Evolutionary conservation across 2,888 invertebrate genomes (phyloP), one percentile per base, ranked within the genome.

Genomic region (Arrhopalites spinosus): DNA sequence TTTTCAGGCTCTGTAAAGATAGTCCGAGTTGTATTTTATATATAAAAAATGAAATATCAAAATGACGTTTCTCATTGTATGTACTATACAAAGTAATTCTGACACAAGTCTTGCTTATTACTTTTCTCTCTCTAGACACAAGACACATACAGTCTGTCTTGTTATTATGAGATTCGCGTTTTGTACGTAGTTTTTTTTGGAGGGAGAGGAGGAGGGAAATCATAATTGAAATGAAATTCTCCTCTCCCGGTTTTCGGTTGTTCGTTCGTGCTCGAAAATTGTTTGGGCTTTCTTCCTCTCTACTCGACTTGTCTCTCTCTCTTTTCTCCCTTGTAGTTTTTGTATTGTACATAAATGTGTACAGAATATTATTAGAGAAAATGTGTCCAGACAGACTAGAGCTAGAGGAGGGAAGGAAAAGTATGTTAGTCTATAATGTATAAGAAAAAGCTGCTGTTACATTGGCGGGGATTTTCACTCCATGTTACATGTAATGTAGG

Each of bases 211-310:
- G n/a, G 59, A 47, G 63, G 63, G 25, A 64, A 47, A 66, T 73
- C 64, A 73, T 73, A 73, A 73, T 73, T 73, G 73, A 73, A 73
- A 73, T 30, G 73, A 64, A 73, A 73, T 66, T 63, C 73, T 66
- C 30, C 53, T 66, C 11, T 11, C 66, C 30, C 25, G 30, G 43
- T 59, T 50, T 36, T 43, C 68, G 64, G 25, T 64, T 66, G 64
- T 73, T 73, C 73, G 63, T 50, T 73, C 63, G 66, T 73, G 73
- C 64, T 73, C 66, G 71, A 71, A 71, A 71, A 71, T 71, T 71
- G 71, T 71, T 71, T 71, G 25, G 43, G 71, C 56, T 71, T 59
- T 27, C n/a, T n/a, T n/a, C n/a, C n/a, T 27, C 45, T 59, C 27
- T 70, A 11, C 36, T 50, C 30, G 36, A 36, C 36, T 36, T 36